phyloP scores from a whole-genome alignment of 2,797 vertebrate species.

The Masticophis lateralis region DNA sequence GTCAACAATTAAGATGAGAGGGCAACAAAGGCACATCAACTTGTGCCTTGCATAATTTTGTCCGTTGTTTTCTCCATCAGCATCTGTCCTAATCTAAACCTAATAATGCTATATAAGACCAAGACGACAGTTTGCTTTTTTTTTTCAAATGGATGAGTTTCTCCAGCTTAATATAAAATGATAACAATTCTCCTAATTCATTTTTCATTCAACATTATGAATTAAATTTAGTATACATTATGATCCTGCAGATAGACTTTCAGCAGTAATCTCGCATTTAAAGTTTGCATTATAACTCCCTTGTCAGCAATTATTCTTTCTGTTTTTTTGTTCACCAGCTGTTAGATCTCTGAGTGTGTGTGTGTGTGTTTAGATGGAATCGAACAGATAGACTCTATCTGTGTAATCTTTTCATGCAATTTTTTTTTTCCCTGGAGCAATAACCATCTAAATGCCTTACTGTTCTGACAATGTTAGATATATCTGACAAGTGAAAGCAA shows the following conservation, averaged over 20 bases:
- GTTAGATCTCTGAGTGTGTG: background rate
- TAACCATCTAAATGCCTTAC: background rate
- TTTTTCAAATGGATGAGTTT: background rate
- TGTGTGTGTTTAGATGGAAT: background rate
- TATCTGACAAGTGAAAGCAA: background rate
- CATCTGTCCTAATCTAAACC: background rate
- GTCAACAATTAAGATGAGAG: background rate
- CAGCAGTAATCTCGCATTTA: background rate
- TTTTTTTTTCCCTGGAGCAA: background rate
- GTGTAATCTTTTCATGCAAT: background rate
- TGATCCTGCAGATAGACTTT: background rate
- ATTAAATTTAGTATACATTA: conserved; percentile 7
- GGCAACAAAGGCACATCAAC: background rate
- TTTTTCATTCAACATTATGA: conserved; percentile 3
- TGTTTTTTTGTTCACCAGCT: background rate
- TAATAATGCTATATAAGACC: background rate
- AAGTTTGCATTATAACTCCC: conserved; percentile 4
- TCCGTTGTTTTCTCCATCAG: background rate
- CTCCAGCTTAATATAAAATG: background rate
- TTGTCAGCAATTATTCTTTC: background rate
- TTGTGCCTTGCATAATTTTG: background rate
- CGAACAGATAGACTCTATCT: background rate
- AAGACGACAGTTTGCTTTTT: background rate
- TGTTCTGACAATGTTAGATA: background rate
- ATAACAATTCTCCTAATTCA: background rate